Percentiles rank a stretch among this genome's conserved stretches.
Conservation (phyloP, 2,797 vertebrate species). For the Denticeps clupeoides region DNA sequence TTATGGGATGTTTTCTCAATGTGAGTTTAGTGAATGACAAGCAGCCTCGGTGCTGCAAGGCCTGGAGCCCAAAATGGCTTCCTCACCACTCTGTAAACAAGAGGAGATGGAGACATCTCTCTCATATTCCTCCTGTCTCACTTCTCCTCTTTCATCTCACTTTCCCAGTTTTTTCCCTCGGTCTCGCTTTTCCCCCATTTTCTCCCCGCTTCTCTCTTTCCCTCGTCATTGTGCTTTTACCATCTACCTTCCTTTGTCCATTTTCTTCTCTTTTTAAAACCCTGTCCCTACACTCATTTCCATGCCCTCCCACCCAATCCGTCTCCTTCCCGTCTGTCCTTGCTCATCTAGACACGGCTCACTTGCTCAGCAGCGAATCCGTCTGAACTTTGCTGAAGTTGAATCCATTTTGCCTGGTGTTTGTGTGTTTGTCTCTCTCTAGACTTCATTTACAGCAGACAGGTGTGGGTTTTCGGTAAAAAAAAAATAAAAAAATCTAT, state of each 20-base stretch:
- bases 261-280: neutral
- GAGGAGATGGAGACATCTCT: too few species aligned
- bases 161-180: too few species aligned
- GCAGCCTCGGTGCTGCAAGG: neutral
- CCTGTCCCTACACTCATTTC: neutral
- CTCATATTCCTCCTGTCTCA: too few species aligned
- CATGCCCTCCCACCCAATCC: neutral
- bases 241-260: neutral
- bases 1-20: neutral
- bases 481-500: too few species aligned
- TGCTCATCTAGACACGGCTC: neutral
- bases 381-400: neutral
- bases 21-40: neutral
- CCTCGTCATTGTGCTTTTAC: too few species aligned
- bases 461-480: neutral
- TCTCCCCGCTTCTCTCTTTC: too few species aligned
- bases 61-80: neutral
- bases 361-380: neutral
- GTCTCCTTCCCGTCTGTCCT: neutral
- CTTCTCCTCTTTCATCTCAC: too few species aligned
- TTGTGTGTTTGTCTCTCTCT: neutral
- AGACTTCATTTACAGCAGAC: neutral
- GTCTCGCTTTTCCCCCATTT: too few species aligned
- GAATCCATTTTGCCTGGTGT: neutral
- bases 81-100: neutral